Evolutionary conservation across 1,140 invertebrate genomes (phyloP).

Genomic region (Uloborus diversus): DNA sequence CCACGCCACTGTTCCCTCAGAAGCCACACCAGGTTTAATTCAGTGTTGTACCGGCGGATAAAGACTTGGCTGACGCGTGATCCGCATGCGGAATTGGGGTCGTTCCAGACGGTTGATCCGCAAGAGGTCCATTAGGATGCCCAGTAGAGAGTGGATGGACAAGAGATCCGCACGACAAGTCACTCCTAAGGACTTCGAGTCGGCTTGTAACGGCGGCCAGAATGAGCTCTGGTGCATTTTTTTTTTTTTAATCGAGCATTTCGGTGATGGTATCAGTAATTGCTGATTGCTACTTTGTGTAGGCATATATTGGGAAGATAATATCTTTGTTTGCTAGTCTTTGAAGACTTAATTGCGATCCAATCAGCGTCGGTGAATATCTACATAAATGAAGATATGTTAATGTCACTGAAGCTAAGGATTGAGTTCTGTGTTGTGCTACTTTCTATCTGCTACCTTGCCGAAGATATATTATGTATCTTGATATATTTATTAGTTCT

Average conservation of each 20-base stretch:
- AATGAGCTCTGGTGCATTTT: neutral
- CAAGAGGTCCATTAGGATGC: constrained; percentile 3
- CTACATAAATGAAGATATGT: too few species aligned
- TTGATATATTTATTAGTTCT: too few species aligned
- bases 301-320: too few species aligned
- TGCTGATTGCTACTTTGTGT: too few species aligned
- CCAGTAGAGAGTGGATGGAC: neutral
- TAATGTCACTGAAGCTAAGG: too few species aligned
- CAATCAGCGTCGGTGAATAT: too few species aligned
- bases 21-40: neutral
- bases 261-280: neutral
- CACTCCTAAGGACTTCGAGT: too few species aligned
- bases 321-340: too few species aligned
- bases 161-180: neutral
- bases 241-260: neutral
- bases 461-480: too few species aligned
- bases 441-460: too few species aligned
- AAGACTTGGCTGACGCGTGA: constrained; percentile 1
- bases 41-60: neutral
- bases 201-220: neutral
- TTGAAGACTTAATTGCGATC: too few species aligned
- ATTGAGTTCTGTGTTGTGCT: too few species aligned
- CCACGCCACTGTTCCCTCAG: neutral
- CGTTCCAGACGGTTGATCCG: neutral
- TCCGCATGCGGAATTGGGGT: neutral